Evolutionary conservation across 2,113 vertebrate species (phyloP), one percentile per base, ranked within the genome.

Genomic region (Physeter macrocephalus): DNA sequence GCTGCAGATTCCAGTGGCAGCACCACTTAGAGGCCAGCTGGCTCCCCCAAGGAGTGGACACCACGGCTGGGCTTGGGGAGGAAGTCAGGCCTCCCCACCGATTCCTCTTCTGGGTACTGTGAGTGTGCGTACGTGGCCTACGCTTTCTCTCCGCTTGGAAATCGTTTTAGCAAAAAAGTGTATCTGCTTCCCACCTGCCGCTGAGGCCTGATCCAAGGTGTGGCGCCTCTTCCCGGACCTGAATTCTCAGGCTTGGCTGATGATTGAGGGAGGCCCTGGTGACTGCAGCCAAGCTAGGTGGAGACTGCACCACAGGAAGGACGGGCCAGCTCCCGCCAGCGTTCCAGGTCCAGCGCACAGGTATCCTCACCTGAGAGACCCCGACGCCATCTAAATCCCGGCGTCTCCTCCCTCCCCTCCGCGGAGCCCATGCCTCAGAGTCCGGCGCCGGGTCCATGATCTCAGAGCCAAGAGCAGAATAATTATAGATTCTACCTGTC

Each of bases 201-300:
- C 36, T 74, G 20, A 10, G 69, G 52, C 67, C 62, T 36, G 75
- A 78, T 20, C 34, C n/a, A 2, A 0, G 0, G 3, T 0, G 20
- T 31, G 31, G 34, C 2, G 21, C 52, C 49, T 54, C 49, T 54
- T 7, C 31, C 3, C 2, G 34, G 20, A 78, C 75, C 11, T 78
- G 75, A 78, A 54, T 34, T 23, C 52, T 78, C 49, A n/a, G 75
- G 75, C 34, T 8, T 78, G 75, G 31, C 75, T 54, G 49, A 14
- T 36, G 75, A 49, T 36, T 21, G 52, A 52, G 52, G 10, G 21
- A 23, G 84, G 49, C 49, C 52, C 1, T 0, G 66, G 52, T 39
- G 29, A 31, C 18, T n/a, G 27, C 18, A 59, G 52, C 29, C 13
- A 0, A 39, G 72, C 0, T 1, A 18, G 49, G 27, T 54, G 18